Base-by-base conservation (phyloP, 2,113 vertebrate species). In the Pontoporia blainvillei region DNA sequence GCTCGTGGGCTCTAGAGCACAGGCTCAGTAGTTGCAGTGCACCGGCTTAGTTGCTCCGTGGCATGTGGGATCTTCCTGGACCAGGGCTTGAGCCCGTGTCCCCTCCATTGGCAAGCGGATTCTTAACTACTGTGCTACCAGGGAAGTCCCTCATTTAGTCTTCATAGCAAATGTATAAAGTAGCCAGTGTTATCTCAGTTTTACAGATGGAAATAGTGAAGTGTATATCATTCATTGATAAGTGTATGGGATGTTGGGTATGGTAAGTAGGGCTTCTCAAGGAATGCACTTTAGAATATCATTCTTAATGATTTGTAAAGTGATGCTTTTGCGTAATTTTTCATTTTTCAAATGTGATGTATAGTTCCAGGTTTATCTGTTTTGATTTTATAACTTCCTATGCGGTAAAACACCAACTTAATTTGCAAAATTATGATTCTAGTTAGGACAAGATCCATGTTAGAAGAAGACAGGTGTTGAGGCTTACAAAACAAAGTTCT, bases 321-420 rank as follows among this genome's bases (percentile, higher is more conserved):
- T 73, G 64, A 59, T 92, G 27, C 8, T 59, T 89, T 85, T 69
- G 39, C 39, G 71, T 92, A n/a, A 46, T 73, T 85, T 87, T 86
- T 85, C 31, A 46, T 61, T 90, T 71, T 66, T 23, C 59, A 86
- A 44, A 66, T 66, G 52, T 84, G 44, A 36, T 67, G 1, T 44
- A n/a, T 78, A 78, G 36, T 92, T 89, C 39, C n/a, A 36, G 2
- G 15, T 72, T 88, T 89, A 46, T 82, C 25, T 71, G 54, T 73
- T 94, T 94, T 61, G 61, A 54, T 94, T 78, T 92, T 73, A 13
- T 34, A 76, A 76, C 27, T 39, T 86, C 5, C 34, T 86, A 4
- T 90, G 31, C 49, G 64, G n/a, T 90, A 79, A 92, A 96, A 87
- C 29, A 93, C 46, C n/a, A 78, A 52, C 31, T 86, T 72, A 86